These are phyloP conservation scores for Novumbra hubbsi DNA, from an alignment of 2,797 vertebrate genomes.

Conservation along the genomic window DNA sequence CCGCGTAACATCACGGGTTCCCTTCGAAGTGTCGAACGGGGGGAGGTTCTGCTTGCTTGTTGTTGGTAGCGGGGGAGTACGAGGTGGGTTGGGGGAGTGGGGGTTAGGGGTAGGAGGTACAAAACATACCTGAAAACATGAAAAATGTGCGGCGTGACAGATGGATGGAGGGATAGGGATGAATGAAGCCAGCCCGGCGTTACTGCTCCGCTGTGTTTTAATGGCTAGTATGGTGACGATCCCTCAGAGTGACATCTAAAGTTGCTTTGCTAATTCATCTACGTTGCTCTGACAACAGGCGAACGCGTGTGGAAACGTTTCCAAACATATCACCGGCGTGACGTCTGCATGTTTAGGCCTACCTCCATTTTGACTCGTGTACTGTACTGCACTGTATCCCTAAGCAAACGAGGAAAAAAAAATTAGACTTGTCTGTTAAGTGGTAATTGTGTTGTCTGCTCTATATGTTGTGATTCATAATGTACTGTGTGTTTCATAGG, in stretches of 20 bases:
- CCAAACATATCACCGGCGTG: slow-evolving; percentile 7
- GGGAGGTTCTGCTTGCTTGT: slow-evolving; percentile 36
- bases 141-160: slow-evolving; percentile 58
- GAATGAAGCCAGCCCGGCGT: slow-evolving; percentile 62
- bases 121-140: slow-evolving; percentile 37
- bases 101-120: background rate
- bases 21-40: slow-evolving; percentile 45
- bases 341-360: background rate
- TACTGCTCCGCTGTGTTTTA: slow-evolving; percentile 50
- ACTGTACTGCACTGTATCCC: background rate
- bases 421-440: too few relatives aligned
- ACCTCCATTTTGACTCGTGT: slow-evolving; percentile 30
- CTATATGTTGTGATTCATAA: too few relatives aligned
- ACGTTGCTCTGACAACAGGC: slow-evolving; percentile 52
- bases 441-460: too few relatives aligned
- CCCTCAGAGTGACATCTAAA: slow-evolving; percentile 60
- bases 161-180: slow-evolving; percentile 55
- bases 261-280: slow-evolving; percentile 63
- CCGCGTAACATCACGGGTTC: slow-evolving; percentile 51
- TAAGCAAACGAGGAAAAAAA: too few relatives aligned
- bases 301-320: slow-evolving; percentile 42
- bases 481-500: too few relatives aligned
- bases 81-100: background rate
- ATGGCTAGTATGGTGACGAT: slow-evolving; percentile 57
- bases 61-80: slow-evolving; percentile 38